phyloP scores from a whole-genome alignment of 2,888 invertebrate genomes.

The Dermolepida albohirtum region DNA sequence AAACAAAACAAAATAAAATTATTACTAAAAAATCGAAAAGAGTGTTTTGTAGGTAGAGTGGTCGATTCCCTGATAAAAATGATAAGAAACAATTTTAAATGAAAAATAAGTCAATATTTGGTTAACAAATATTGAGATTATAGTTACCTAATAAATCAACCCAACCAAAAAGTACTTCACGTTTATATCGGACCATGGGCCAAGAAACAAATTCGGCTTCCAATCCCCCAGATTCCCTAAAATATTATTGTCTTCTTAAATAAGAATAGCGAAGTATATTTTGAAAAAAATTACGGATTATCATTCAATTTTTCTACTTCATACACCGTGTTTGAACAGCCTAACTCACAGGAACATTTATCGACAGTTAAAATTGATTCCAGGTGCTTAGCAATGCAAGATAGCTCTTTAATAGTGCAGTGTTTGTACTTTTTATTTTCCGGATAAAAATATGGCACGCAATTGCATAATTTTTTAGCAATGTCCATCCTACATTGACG shows the following conservation, averaged over 20 bases:
- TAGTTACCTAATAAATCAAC: constrained; percentile 79
- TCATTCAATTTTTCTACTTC: constrained; percentile 79
- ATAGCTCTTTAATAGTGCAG: constrained; percentile 71
- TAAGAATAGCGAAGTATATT: neutral
- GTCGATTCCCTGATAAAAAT: too few relatives aligned
- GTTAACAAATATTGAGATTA: too few relatives aligned
- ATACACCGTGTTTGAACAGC: constrained; percentile 81
- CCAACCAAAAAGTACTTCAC: constrained; percentile 87
- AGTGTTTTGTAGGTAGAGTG: too few relatives aligned
- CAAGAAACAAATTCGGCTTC: constrained; percentile 80
- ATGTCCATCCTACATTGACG: constrained; percentile 79
- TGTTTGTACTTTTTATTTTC: constrained; percentile 68
- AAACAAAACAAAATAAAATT: too few relatives aligned
- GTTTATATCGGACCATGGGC: constrained; percentile 82
- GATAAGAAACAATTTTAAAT: too few relatives aligned
- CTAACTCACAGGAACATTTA: constrained; percentile 76
- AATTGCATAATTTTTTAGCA: constrained; percentile 73
- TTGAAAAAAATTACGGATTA: constrained; percentile 65
- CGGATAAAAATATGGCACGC: constrained; percentile 80
- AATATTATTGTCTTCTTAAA: constrained; percentile 11
- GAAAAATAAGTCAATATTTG: too few relatives aligned
- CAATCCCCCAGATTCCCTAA: constrained; percentile 54
- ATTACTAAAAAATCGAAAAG: too few relatives aligned
- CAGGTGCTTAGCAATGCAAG: constrained; percentile 70
- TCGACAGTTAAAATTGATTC: constrained; percentile 71